Evolutionary conservation across 2,888 invertebrate genomes (phyloP), one percentile per base, ranked within the genome.

Genomic region (Nomada hirtipes): DNA sequence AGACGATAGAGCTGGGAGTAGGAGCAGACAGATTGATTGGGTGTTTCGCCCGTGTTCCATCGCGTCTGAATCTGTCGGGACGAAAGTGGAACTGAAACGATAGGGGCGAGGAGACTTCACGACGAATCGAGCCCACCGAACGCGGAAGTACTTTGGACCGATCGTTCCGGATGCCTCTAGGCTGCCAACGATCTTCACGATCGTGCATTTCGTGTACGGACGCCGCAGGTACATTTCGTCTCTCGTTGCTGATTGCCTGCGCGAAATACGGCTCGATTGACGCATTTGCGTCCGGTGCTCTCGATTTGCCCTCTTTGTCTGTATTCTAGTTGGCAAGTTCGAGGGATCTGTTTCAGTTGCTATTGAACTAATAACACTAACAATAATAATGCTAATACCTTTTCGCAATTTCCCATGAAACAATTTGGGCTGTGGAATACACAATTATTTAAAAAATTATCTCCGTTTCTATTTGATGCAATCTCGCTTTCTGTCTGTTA

Each of bases 121-220:
- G 78, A 86, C 68, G 80, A 70, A 73, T 73, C 63, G 23, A 42
- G 71, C 70, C 81, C 71, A 78, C 84, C 47, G 82, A 81, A 82
- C 86, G 83, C 87, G 90, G 89, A 91, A 90, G 88, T 86, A 89
- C 86, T 91, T 89, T 87, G 82, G 85, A 76, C 87, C 82, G 89
- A 90, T 91, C 88, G 88, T 85, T 86, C 88, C 83, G 86, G 84
- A 90, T 89, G 86, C 90, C 89, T 86, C 76, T 60, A 73, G 84
- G 84, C 85, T 85, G 85, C 76, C 59, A 82, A 84, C 80, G 85
- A 89, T 86, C 88, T 84, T 44, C 61, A 73, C 70, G 74, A 75
- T 75, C 69, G 71, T 60, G 75, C 70, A 63, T 71, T 73, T 63
- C 59, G 60, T 42, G 29, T 68, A 75, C 63, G 71, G 50, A 50